Conservation (phyloP, 2,888 invertebrate species). For the Vesta saturnalis region DNA sequence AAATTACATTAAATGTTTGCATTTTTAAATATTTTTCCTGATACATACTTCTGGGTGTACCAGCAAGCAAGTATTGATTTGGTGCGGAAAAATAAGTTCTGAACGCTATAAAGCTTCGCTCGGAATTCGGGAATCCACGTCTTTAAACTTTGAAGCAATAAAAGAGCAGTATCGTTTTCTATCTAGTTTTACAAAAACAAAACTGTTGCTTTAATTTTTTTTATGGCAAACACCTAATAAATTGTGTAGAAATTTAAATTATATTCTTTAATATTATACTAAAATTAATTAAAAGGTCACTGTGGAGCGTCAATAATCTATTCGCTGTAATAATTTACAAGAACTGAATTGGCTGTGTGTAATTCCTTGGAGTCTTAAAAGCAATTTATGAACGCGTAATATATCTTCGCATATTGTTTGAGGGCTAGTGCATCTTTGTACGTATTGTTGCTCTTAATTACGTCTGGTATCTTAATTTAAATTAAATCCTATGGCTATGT, state of each 20-base stretch:
- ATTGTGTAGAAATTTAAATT: constrained; percentile 16
- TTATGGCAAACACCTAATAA: constrained; percentile 17
- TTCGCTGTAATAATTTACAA: constrained; percentile 30
- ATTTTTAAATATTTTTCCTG: constrained; percentile 5
- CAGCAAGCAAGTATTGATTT: constrained; percentile 57
- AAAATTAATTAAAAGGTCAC: constrained; percentile 32
- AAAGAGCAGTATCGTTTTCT: constrained; percentile 34
- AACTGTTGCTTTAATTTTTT: constrained; percentile 29
- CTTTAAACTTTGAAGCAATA: constrained; percentile 38
- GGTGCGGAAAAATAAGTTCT: constrained; percentile 61
- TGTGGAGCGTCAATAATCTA: constrained; percentile 25
- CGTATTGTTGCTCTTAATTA: constrained; percentile 40
- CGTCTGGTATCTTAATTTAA: constrained; percentile 36
- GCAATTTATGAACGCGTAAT: constrained; percentile 30
- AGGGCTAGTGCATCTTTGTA: constrained; percentile 36
- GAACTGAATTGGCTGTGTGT: constrained; percentile 31
- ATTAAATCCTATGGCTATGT: constrained; percentile 33
- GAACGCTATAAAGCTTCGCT: constrained; percentile 59
- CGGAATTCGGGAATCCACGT: constrained; percentile 45
- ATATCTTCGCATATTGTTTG: constrained; percentile 37
- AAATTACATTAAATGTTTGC: neutral
- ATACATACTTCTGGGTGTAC: constrained; percentile 36
- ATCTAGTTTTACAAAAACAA: constrained; percentile 26
- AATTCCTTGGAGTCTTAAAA: constrained; percentile 30
- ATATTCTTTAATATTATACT: constrained; percentile 12